Evolutionary conservation across 2,113 vertebrate genomes (phyloP), one percentile per base, ranked within the genome.

Genomic region (Cheilinus undulatus): DNA sequence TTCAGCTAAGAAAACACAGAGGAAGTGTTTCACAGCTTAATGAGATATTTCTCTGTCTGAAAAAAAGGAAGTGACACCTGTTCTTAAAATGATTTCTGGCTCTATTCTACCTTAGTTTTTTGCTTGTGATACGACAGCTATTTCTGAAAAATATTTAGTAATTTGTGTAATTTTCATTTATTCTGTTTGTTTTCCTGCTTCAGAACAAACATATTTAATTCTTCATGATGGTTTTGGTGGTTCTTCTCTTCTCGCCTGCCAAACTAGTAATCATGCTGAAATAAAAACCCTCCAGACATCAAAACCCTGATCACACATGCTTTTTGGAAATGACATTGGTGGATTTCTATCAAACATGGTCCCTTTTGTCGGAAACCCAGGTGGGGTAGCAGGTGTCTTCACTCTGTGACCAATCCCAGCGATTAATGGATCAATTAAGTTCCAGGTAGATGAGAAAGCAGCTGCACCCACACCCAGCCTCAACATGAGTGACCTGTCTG

Each of bases 371-470:
- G 11, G 69, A 85, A 80, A 84, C 80, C 69, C 89, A 90, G 87
- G 84, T 89, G 87, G 76, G 69, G 80, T 49, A 80, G 84, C 84
- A 88, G 88, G 88, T 90, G 88, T 83, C 76, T 77, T 86, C 76
- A 73, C 51, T 82, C 85, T 78, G 86, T 92, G 84, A 88, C 88
- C 88, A 87, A 90, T 89, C 86, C 78, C 59, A 66, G 73, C 67
- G 53, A 86, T 89, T 91, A 87, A 87, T 85, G 83, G 78, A 84
- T 87, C 86, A 88, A 88, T 91, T 88, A 83, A 54, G 82, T 66
- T 78, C 54, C 84, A 89, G 87, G 87, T 91, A 79, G 86, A 86
- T 36, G 73, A 84, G 78, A 73, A 76, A 69, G 38, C 86, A 89
- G 87, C 83, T 88, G 86, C 58, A 77, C 59, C 38, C 63, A 20